Conservation (phyloP, 2,113 vertebrate genomes). For the Silurus meridionalis region DNA sequence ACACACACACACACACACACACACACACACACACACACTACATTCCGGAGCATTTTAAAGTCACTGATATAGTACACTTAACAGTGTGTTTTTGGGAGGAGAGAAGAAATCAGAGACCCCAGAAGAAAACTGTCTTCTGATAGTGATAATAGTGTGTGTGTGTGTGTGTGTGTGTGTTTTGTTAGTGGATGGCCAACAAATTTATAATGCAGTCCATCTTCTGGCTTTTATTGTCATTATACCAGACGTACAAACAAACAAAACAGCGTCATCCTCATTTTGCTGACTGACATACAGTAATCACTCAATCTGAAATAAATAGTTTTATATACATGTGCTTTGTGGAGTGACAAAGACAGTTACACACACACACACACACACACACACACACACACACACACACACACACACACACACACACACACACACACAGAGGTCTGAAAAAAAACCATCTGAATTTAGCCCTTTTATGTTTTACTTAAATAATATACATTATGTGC, state of each 20-base stretch:
- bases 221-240: slow-evolving; percentile 5
- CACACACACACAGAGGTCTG: slow-evolving; percentile 25
- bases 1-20: background rate
- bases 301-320: slow-evolving; percentile 65
- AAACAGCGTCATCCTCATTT: slow-evolving; percentile 7
- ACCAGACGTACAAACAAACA: slow-evolving; percentile 16
- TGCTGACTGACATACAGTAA: slow-evolving; percentile 23
- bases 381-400: slow-evolving; percentile 12
- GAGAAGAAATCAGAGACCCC: background rate
- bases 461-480: slow-evolving; percentile 62
- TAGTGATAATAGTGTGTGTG: no score
- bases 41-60: background rate
- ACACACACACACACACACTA: background rate
- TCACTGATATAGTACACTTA: background rate
- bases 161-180: no score
- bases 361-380: slow-evolving; percentile 16
- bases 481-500: slow-evolving; percentile 34
- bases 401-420: slow-evolving; percentile 10
- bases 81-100: background rate
- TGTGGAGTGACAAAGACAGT: slow-evolving; percentile 47
- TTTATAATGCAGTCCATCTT: slow-evolving; percentile 7
- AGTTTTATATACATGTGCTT: slow-evolving; percentile 60
- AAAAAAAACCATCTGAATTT: slow-evolving; percentile 47
- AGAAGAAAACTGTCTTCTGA: no score
- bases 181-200: background rate